Evolutionary conservation across 2,888 invertebrate genomes (phyloP).

Genomic region (Lydus trimaculatus): DNA sequence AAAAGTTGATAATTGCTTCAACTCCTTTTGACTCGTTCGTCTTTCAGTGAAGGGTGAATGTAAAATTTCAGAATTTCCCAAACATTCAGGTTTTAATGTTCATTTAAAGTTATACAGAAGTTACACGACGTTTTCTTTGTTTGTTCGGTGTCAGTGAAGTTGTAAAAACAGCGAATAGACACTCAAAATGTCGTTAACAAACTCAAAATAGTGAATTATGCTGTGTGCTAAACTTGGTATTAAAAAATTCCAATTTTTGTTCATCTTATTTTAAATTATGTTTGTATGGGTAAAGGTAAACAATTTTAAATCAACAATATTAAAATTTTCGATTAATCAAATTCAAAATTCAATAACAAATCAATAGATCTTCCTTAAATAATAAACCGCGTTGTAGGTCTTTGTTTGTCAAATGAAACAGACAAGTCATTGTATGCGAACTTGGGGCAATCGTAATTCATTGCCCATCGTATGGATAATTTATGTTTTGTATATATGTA

Average conservation of each 20-base stretch:
- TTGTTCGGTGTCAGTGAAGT: slow-evolving; percentile 21
- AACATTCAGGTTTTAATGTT: not conserved
- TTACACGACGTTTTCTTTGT: not conserved
- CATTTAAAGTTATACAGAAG: not conserved
- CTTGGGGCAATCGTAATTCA: slow-evolving; percentile 5
- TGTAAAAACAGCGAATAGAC: slow-evolving; percentile 23
- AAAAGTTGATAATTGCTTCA: not conserved
- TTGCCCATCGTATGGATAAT: slow-evolving; percentile 1
- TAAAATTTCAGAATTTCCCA: not conserved
- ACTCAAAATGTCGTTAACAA: slow-evolving; percentile 29
- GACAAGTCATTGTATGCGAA: slow-evolving; percentile 27
- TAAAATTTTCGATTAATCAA: not conserved
- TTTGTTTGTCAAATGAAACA: slow-evolving; percentile 25
- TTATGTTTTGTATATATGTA: not conserved
- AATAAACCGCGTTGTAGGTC: not conserved
- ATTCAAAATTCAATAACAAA: not conserved
- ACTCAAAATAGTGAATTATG: slow-evolving; percentile 18
- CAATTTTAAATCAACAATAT: not conserved
- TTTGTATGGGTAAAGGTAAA: not conserved
- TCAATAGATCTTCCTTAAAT: slow-evolving; percentile 5
- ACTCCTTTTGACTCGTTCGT: not conserved
- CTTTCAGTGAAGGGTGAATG: not conserved
- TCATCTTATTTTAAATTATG: not conserved
- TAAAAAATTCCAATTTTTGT: not conserved
- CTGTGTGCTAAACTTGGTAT: slow-evolving; percentile 11